Evolutionary conservation across 1,140 invertebrate genomes (phyloP).

Genomic region (Campoletis sonorensis): DNA sequence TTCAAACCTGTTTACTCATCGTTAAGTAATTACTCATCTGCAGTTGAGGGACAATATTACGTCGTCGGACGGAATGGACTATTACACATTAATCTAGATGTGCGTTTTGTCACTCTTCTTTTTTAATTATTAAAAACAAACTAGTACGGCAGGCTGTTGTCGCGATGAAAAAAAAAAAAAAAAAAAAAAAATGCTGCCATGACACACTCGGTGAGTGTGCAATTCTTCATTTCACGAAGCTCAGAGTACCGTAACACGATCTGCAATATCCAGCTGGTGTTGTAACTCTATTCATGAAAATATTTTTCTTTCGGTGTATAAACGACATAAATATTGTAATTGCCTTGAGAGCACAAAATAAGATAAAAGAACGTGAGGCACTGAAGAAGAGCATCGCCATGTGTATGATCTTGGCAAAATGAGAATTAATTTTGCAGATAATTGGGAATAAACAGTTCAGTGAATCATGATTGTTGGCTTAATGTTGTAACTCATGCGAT

Average conservation of each 20-base stretch:
- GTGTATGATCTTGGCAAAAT: no score
- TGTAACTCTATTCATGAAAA: background rate
- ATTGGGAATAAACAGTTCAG: no score
- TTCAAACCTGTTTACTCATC: no score
- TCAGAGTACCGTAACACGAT: background rate
- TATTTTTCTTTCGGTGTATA: background rate
- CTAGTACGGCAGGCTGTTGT: background rate
- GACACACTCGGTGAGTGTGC: background rate
- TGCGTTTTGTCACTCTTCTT: background rate
- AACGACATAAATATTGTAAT: slow-evolving; percentile 9
- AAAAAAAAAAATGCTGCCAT: background rate
- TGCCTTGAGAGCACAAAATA: background rate
- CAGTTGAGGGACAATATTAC: no score
- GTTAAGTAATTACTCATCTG: no score
- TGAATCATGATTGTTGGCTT: no score
- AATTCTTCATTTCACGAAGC: background rate
- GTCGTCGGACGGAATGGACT: background rate
- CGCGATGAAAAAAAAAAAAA: background rate
- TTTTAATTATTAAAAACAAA: background rate
- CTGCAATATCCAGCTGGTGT: background rate
- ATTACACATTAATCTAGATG: background rate
- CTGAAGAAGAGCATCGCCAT: no score
- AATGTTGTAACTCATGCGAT: no score
- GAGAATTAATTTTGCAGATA: no score
- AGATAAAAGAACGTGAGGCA: background rate